Percentiles rank a stretch among this genome's conserved stretches.
phyloP scores from a whole-genome alignment of 2,797 vertebrate genomes.

The Tapera naevia region DNA sequence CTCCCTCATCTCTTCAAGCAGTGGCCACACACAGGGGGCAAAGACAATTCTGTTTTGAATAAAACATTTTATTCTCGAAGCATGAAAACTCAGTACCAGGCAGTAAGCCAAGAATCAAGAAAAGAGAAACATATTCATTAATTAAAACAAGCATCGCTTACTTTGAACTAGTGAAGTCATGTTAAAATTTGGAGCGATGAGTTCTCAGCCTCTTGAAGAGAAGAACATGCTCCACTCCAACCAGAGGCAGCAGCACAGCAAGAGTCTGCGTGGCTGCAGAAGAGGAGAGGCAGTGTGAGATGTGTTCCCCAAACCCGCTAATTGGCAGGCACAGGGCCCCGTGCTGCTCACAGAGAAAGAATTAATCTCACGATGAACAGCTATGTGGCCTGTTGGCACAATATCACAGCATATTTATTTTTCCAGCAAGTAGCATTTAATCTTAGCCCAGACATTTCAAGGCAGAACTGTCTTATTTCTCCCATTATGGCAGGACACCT shows the following conservation, averaged over 20 bases:
- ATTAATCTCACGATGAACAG: not conserved
- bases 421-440: constrained; percentile 1
- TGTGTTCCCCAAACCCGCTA: not conserved
- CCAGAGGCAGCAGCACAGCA: not conserved
- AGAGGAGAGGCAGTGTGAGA: not conserved
- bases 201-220: not conserved
- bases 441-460: constrained; percentile 47
- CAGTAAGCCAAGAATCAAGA: constrained; percentile 13
- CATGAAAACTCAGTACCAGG: not conserved
- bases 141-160: constrained; percentile 49
- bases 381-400: constrained; percentile 18
- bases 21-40: not conserved
- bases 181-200: not conserved
- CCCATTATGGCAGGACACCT: constrained; percentile 15
- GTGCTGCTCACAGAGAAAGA: not conserved
- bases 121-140: constrained; percentile 38
- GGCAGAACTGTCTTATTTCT: constrained; percentile 44
- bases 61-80: not conserved
- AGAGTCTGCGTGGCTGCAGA: not conserved
- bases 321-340: not conserved
- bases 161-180: constrained; percentile 32
- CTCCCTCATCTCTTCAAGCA: constrained; percentile 36
- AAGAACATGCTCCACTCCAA: not conserved
- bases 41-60: constrained; percentile 30
- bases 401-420: not conserved